Base-by-base conservation (phyloP, 2,888 invertebrate species). In the Thymelicus acteon region DNA sequence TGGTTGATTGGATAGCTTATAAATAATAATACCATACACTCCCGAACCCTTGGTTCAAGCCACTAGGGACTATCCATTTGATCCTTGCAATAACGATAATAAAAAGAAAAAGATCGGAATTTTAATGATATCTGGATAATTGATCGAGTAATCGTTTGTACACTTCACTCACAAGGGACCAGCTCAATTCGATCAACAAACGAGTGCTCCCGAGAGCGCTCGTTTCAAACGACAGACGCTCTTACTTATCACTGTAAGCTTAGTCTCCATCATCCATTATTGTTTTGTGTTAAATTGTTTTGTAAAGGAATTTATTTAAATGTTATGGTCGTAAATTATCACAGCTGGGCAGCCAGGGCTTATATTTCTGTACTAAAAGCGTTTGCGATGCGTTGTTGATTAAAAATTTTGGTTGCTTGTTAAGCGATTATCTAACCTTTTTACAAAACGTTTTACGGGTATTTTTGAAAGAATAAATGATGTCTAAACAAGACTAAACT, bases 191-290 rank as follows among this genome's bases (percentile, higher is more conserved):
- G 39, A 58, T 58, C 58, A 13, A 39, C 58, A 58, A n/a, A 58
- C 58, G 58, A 58, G 37, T 58, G 57, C 58, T 58, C 58, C n/a
- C 58, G 13, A 7, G 58, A 58, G 58, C 15, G 19, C 58, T 39
- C 37, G 37, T 39, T n/a, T 58, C 39, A 58, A 13, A 58, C 58
- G 58, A 58, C 39, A 39, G 58, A 39, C 39, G 6, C n/a, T 58
- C 39, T 39, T 58, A 58, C 39, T 58, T 58, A 37, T 58, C 57
- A 57, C 39, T 58, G 37, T 49, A 37, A 57, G 57, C 57, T 57
- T 57, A 57, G 57, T 52, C 8, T 1, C 57, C 31, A 13, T 57
- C 57, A 12, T 57, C 57, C 57, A 57, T 57, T 57, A 57, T 57
- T 31, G 57, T 37, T 57, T 37, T 31, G 57, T 24, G 31, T 31